Evolutionary conservation across 2,797 vertebrate genomes (phyloP), one percentile per base, ranked within the genome.

Genomic region (Sciurus vulgaris): DNA sequence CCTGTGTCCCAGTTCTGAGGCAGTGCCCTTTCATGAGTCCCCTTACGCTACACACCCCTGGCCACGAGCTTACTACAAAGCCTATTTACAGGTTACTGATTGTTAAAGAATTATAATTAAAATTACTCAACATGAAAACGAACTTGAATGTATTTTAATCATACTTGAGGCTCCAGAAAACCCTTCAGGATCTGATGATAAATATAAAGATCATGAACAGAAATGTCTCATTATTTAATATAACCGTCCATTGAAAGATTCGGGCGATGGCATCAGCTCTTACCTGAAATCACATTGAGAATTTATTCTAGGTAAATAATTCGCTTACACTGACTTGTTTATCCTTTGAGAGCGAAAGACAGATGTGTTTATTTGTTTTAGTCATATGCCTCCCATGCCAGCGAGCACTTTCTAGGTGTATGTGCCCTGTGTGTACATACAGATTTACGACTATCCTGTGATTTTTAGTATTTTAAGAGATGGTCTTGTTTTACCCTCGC

Each of bases 391-490:
- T 63, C 49, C 38, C 28, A 69, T 33, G 79, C 18, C 69, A 78
- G 61, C 3, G 17, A 89, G 41, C 1, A n/a, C 13, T 44, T 59
- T 2, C 44, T 92, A 15, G 9, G 35, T 90, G 35, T 74, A 9
- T 70, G 7, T 24, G 56, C 3, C 70, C 26, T 72, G 20, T 15
- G 0, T 70, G 20, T 76, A 33, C 49, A 38, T 65, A 63, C 8
- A 35, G 44, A 63, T 81, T 74, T 67, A 47, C 69, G 81, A 28
- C 13, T 90, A 93, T 61, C 44, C 26, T 2, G 13, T 84, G 11
- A 12, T 76, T 86, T 87, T 84, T 28, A 90, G 30, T 95, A 82
- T 82, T 83, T 88, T 86, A 90, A 85, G 28, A 76, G 24, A 59
- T 17, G 51, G 24, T 79, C 10, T 81, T 35, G 11, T 85, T 83